Evolutionary conservation across 2,888 invertebrate genomes (phyloP).

Genomic region (Nemotelus pantherinus): DNA sequence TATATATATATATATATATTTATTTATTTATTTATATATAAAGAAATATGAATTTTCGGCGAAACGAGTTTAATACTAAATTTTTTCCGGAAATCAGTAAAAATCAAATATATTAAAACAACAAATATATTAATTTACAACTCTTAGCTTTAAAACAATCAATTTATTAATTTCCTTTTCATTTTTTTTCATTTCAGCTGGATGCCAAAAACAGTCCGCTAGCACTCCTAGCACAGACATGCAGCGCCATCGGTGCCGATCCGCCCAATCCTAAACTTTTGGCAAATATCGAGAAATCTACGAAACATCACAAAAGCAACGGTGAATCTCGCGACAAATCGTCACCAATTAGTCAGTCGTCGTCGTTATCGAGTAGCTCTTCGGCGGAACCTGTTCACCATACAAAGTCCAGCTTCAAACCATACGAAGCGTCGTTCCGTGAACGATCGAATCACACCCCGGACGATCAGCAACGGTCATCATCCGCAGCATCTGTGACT

Average conservation of each 20-base stretch:
- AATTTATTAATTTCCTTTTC: neutral
- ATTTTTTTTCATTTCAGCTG: constrained; percentile 71
- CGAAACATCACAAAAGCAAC: constrained; percentile 66
- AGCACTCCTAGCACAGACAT: constrained; percentile 94
- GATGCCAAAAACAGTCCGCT: constrained; percentile 98
- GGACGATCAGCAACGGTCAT: constrained; percentile 67
- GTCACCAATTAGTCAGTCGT: constrained; percentile 62
- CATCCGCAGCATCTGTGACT: constrained; percentile 58
- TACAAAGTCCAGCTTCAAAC: constrained; percentile 75
- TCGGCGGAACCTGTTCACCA: constrained; percentile 57
- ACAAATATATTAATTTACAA: no score
- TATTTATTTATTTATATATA: no score
- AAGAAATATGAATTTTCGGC: no score
- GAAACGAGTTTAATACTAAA: no score
- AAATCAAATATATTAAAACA: no score
- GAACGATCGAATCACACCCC: constrained; percentile 74
- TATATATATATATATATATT: no score
- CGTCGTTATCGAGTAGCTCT: constrained; percentile 65
- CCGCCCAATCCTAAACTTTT: constrained; percentile 80
- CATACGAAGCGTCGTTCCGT: constrained; percentile 74
- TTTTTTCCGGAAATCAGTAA: no score
- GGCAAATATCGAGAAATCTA: constrained; percentile 77
- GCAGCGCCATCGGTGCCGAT: constrained; percentile 96
- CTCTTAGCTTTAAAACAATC: no score
- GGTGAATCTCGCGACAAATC: constrained; percentile 71